phyloP scores from a whole-genome alignment of 2,797 vertebrate genomes.

The Chelon auratus region DNA sequence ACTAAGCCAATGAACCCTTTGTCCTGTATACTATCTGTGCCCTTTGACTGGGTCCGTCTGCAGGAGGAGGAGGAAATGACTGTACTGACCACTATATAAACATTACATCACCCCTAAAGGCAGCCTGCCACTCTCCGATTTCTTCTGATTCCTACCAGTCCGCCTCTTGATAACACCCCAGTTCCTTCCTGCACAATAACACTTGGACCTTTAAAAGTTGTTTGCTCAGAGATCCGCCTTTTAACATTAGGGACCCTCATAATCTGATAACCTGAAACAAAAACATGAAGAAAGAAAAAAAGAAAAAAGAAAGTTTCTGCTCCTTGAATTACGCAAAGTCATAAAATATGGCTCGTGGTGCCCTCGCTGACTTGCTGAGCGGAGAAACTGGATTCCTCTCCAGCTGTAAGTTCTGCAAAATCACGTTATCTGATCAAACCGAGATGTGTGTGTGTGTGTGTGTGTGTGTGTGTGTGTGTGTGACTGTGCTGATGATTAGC shows the following conservation, averaged over 20 bases:
- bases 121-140: slow-evolving; percentile 59
- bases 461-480: slow-evolving; percentile 18
- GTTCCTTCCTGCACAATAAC: slow-evolving; percentile 81
- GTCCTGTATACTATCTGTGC: slow-evolving; percentile 50
- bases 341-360: slow-evolving; percentile 13
- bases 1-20: slow-evolving; percentile 34
- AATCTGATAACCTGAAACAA: slow-evolving; percentile 58
- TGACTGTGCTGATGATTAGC: slow-evolving; percentile 21
- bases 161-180: slow-evolving; percentile 70
- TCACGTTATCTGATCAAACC: slow-evolving; percentile 49
- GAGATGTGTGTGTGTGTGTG: not conserved
- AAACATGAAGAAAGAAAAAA: slow-evolving; percentile 8
- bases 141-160: slow-evolving; percentile 56
- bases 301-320: not conserved
- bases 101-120: slow-evolving; percentile 80
- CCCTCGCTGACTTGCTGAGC: slow-evolving; percentile 54
- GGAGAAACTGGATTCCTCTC: slow-evolving; percentile 48
- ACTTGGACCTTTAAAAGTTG: slow-evolving; percentile 40
- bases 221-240: slow-evolving; percentile 50
- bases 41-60: slow-evolving; percentile 60
- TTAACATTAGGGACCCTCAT: slow-evolving; percentile 45
- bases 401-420: slow-evolving; percentile 48
- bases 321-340: slow-evolving; percentile 58
- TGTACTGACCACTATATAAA: slow-evolving; percentile 76
- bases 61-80: slow-evolving; percentile 76